These are phyloP conservation scores for Sarcophilus harrisii DNA, from an alignment of 2,797 vertebrate species.

Conservation along the genomic window DNA sequence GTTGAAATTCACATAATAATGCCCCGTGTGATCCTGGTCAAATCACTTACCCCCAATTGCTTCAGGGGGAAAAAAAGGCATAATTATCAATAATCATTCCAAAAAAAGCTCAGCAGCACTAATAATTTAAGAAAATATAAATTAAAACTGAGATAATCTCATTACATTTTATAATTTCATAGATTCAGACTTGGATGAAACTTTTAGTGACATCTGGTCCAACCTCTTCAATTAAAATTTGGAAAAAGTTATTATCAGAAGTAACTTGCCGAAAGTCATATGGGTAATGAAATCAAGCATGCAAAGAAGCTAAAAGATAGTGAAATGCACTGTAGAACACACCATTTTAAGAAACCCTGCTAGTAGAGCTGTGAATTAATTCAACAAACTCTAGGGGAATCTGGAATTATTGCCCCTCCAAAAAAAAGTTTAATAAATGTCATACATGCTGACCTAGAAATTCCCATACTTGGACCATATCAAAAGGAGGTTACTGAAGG, in stretches of 20 bases:
- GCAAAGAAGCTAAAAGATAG: neutral
- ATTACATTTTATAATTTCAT: neutral
- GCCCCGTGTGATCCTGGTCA: too few species aligned
- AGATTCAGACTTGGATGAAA: neutral
- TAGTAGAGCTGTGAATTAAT: neutral
- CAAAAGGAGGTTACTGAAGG: too few species aligned
- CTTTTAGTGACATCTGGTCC: neutral
- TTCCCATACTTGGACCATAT: neutral
- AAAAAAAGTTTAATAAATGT: neutral
- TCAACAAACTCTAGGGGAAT: neutral
- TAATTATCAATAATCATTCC: too few species aligned
- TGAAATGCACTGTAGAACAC: neutral
- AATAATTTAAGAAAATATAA: neutral
- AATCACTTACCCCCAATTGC: too few species aligned
- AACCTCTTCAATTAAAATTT: neutral
- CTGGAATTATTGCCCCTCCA: neutral
- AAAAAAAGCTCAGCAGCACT: neutral
- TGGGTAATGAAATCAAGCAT: neutral
- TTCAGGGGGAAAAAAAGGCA: too few species aligned
- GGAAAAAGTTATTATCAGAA: neutral
- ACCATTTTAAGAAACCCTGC: neutral
- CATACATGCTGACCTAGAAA: neutral
- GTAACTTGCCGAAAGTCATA: neutral
- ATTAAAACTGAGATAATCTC: neutral
- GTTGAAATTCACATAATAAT: too few species aligned